Conservation (phyloP, 23 tunicate species). For the Aplidium turbinatum region DNA sequence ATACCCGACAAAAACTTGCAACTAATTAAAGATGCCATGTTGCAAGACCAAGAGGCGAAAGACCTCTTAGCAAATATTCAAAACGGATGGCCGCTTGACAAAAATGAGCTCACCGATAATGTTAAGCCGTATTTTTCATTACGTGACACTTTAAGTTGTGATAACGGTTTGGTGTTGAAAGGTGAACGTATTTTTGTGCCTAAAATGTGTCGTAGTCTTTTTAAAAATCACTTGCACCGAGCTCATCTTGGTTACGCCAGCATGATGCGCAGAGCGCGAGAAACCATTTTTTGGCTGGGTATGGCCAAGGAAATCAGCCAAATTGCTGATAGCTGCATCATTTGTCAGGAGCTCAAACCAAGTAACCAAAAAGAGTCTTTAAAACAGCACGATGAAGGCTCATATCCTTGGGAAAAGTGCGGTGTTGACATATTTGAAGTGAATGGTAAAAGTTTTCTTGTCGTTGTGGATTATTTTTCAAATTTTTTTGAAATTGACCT, state of each 20-base stretch:
- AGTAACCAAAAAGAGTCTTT: slow-evolving; percentile 13
- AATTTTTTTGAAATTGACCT: slow-evolving; percentile 24
- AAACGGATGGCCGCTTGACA: slow-evolving; percentile 9
- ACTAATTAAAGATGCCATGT: slow-evolving; percentile 27
- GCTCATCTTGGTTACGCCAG: slow-evolving; percentile 30
- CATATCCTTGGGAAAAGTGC: slow-evolving; percentile 27
- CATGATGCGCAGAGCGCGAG: slow-evolving; percentile 33
- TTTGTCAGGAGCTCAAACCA: slow-evolving; percentile 12
- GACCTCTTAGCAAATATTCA: neutral
- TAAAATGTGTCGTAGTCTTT: neutral
- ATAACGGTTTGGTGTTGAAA: slow-evolving; percentile 23
- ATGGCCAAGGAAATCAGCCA: slow-evolving; percentile 25
- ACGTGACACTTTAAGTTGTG: slow-evolving; percentile 20
- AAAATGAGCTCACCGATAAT: neutral
- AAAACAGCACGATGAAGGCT: slow-evolving; percentile 13
- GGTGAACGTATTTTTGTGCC: slow-evolving; percentile 30
- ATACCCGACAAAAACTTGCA: slow-evolving; percentile 10
- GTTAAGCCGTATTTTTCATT: slow-evolving; percentile 21
- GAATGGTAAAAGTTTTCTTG: slow-evolving; percentile 13
- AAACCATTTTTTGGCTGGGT: slow-evolving; percentile 38
- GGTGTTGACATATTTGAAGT: slow-evolving; percentile 28
- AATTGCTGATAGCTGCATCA: slow-evolving; percentile 8
- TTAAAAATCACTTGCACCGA: neutral
- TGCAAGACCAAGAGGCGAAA: slow-evolving; percentile 9
- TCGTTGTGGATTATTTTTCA: slow-evolving; percentile 34